These are phyloP conservation scores for Loris lydekkerianus DNA, from an alignment of 2,797 vertebrate species.

Conservation along the genomic window DNA sequence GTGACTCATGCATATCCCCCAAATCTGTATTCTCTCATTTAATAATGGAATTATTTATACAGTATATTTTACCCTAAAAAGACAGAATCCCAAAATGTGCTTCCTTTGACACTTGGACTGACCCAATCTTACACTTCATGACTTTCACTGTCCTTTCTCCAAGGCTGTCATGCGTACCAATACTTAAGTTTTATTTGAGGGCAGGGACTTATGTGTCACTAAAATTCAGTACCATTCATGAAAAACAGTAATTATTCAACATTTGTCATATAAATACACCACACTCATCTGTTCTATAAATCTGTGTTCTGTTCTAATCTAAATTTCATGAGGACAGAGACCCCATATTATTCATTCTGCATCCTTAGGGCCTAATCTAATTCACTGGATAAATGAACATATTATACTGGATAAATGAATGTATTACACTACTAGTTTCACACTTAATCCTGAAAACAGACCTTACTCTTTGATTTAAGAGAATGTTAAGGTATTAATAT, in stretches of 20 bases:
- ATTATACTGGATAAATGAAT: background rate
- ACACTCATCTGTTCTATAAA: background rate
- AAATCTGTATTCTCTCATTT: background rate
- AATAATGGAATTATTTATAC: conserved; percentile 32
- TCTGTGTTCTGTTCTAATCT: background rate
- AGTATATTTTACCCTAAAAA: conserved; percentile 40
- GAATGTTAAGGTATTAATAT: background rate
- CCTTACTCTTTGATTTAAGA: conserved; percentile 20
- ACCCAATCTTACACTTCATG: background rate
- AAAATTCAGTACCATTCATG: background rate
- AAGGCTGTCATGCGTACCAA: background rate
- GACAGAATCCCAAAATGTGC: background rate
- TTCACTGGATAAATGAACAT: background rate
- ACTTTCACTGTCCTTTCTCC: background rate
- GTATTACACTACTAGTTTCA: background rate
- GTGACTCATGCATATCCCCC: background rate
- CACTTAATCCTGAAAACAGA: conserved; percentile 20
- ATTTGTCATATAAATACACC: background rate
- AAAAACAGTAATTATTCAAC: background rate
- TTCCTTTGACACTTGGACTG: background rate
- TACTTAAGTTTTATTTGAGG: background rate
- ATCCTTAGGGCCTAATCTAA: background rate
- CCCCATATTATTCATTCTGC: background rate
- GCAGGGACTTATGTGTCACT: background rate
- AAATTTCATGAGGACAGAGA: background rate